Evolutionary conservation across 2,113 vertebrate species (phyloP), one percentile per base, ranked within the genome.

Genomic region (Eretmochelys imbricata): DNA sequence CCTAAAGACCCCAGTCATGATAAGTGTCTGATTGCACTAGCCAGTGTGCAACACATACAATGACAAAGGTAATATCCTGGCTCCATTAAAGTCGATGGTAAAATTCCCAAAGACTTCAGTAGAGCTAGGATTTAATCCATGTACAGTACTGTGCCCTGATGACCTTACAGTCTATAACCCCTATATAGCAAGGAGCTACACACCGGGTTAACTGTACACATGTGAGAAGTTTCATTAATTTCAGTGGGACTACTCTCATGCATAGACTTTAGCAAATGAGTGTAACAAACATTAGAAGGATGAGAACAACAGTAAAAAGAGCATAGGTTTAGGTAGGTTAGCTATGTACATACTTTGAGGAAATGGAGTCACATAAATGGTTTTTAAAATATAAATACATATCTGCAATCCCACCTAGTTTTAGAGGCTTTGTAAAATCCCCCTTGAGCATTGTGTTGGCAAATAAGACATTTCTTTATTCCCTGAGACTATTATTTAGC

Each of bases 281-380:
- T 38, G 83, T 42, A 48, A 19, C 12, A 92, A 53, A 88, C 42
- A 85, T 79, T 1, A 7, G 6, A 42, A 69, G 75, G 4, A 49
- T 25, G 10, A 95, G 14, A 91, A 31, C 17, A 69, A 11, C 5
- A 7, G 29, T 24, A 69, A 62, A 57, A 89, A 91, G 1, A 0
- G 0, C 10, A 59, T 48, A 19, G 24, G 3, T 0, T 93, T 14
- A 55, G 24, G n/a, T 31, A 31, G 1, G 17, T 2, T 4, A 91
- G 38, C 14, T 31, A 22, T 49, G 14, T 3, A 80, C n/a, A 89
- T 2, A 48, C 11, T 19, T n/a, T 46, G 10, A 84, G 62, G 1
- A 76, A 25, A 93, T 1, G 1, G 46, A 80, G 65, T 48, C 10
- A 83, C 80, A 35, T 1, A 38, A 62, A 7, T 8, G 51, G 17